phyloP scores from a whole-genome alignment of 1,140 invertebrate genomes.

The Piezodorus guildinii region DNA sequence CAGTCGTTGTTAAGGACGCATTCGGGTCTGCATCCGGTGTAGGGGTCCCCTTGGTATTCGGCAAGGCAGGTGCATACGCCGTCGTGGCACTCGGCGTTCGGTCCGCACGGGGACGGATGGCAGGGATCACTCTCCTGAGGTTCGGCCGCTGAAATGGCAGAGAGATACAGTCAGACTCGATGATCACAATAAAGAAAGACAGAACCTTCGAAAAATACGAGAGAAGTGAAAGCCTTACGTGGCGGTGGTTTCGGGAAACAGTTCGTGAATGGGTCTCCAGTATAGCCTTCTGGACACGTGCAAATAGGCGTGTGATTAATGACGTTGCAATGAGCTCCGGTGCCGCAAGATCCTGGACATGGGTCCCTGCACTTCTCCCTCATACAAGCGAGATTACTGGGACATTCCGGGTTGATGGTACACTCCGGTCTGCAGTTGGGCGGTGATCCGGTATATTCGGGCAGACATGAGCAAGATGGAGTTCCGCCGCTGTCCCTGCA shows the following conservation, averaged over 20 bases:
- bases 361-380: constrained; percentile 62
- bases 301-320: constrained; percentile 60
- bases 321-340: constrained; percentile 60
- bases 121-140: constrained; percentile 34
- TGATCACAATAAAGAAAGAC: too few relatives aligned
- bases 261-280: constrained; percentile 53
- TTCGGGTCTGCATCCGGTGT: constrained; percentile 37
- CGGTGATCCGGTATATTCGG: constrained; percentile 58
- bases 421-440: constrained; percentile 65
- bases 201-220: too few relatives aligned
- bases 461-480: constrained; percentile 54
- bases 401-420: constrained; percentile 56
- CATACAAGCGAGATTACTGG: constrained; percentile 56
- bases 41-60: constrained; percentile 45
- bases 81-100: constrained; percentile 45
- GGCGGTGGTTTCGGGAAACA: neutral
- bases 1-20: constrained; percentile 42
- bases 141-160: neutral
- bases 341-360: constrained; percentile 64
- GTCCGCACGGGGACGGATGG: constrained; percentile 43
- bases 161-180: too few relatives aligned
- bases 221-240: neutral
- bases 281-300: constrained; percentile 54
- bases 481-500: constrained; percentile 49
- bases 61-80: constrained; percentile 39